Percentiles rank a stretch among this genome's conserved stretches.
Evolutionary conservation across 2,888 invertebrate species (phyloP).

Genomic region (Itoplectis maculator): DNA sequence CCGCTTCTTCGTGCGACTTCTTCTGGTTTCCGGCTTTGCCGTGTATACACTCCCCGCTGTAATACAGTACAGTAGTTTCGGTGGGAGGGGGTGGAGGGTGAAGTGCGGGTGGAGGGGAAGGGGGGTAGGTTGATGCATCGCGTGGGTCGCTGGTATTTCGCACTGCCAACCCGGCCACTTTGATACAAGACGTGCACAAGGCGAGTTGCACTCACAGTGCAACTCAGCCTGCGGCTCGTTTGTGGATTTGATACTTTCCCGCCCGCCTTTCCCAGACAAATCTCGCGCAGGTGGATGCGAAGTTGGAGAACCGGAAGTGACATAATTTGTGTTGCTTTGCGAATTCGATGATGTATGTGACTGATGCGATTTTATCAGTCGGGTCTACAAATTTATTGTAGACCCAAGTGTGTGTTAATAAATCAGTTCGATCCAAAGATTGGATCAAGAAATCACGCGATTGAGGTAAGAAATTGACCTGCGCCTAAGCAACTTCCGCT

Average conservation of each 20-base stretch:
- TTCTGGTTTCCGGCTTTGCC: background rate
- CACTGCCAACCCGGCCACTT: background rate
- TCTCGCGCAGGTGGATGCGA: background rate
- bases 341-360: too few species aligned
- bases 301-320: background rate
- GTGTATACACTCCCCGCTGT: background rate
- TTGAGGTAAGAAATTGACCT: too few species aligned
- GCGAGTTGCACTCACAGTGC: background rate
- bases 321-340: too few species aligned
- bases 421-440: too few species aligned
- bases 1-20: constrained; percentile 20
- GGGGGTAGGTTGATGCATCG: constrained; percentile 8
- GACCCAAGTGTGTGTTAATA: too few species aligned
- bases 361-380: too few species aligned
- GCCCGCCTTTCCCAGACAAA: background rate
- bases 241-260: background rate
- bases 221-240: background rate
- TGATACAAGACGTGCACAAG: constrained; percentile 9
- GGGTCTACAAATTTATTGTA: too few species aligned
- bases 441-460: too few species aligned
- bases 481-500: too few species aligned
- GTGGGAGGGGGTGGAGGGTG: too few species aligned
- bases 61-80: constrained; percentile 7
- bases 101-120: too few species aligned
- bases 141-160: background rate